Percentiles rank a stretch among this genome's conserved stretches.
These are phyloP conservation scores for Calonectris borealis DNA, from an alignment of 2,113 vertebrate species.

Conservation along the genomic window DNA sequence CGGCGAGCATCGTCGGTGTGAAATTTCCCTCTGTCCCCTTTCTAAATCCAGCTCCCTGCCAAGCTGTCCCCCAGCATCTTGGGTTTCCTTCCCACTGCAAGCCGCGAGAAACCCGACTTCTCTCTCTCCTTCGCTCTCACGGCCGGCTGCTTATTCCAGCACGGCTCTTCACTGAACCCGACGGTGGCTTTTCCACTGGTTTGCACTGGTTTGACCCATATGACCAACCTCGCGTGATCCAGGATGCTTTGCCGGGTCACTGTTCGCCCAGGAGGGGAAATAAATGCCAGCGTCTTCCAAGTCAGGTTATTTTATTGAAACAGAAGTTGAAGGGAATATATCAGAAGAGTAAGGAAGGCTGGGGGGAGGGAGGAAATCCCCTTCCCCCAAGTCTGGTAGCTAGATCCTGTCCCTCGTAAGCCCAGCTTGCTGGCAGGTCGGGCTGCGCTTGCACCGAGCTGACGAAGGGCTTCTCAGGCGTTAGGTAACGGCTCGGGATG, in stretches of 20 bases:
- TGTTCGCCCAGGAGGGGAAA: background rate
- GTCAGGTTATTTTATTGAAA: background rate
- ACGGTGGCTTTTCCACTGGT: background rate
- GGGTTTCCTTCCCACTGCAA: background rate
- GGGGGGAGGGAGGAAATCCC: background rate
- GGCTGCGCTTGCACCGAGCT: background rate
- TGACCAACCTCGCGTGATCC: background rate
- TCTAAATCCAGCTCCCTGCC: background rate
- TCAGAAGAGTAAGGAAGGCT: background rate
- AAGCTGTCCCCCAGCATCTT: background rate
- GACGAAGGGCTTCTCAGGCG: background rate
- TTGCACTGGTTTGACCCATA: background rate
- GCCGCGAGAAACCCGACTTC: background rate
- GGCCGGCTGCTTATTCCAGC: background rate
- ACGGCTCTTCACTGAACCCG: accelerated
- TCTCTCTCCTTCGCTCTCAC: background rate
- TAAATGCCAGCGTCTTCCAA: background rate
- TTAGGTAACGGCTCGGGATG: background rate
- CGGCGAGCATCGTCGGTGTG: background rate
- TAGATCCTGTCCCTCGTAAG: background rate
- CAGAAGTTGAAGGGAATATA: background rate
- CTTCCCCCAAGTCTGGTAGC: background rate
- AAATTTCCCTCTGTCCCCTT: background rate
- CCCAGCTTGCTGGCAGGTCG: background rate
- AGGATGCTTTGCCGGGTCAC: background rate